Base-by-base conservation (phyloP, 1,140 invertebrate genomes). In the Brachionus paranguensis region DNA sequence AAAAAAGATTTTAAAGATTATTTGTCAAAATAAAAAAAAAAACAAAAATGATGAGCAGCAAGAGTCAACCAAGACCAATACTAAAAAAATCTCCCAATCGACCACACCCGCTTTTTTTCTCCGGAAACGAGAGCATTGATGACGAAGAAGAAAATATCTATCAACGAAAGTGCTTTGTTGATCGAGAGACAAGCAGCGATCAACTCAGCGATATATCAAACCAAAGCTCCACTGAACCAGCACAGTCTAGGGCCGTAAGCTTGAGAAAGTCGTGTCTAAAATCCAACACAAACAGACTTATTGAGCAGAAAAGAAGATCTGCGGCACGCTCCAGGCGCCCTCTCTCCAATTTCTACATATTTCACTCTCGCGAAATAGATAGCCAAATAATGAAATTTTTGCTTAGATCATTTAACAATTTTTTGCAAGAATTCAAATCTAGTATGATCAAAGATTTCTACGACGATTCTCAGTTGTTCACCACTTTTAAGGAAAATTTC, bases 341-440 rank as follows among this genome's bases (percentile, higher is more conserved):
- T 29, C 27, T 76, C 2, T 76, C 72, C 0, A 27, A 10, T n/a
- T 45, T 76, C 24, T 76, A 76, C 27, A 76, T 76, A 50, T 50
- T 76, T 76, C 72, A 76, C 43, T 50, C 43, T 7, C 43, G 27
- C 27, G 72, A 76, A 76, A 50, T 76, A 24, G 72, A 76, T 29
- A 76, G 24, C 29, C 43, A 76, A 76, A 76, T 76, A 50, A 76
- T 76, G 72, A 76, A 76, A 50, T 76, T 76, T 76, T 50, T 76
- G n/a, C 41, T 76, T 29, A 50, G 45, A 76, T 76, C 72, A 17
- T 50, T 50, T 50, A 76, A 76, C 72, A 76, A 76, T 76, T 76
- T 76, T 33, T 37, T 76, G 12, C n/a, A 76, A 47, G 72, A 76
- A 14, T 76, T 76, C n/a, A 76, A 76, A 37, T 47, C 72, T 2